Conservation (phyloP, 1,140 invertebrate species). For the Trichonephila clavipes region DNA sequence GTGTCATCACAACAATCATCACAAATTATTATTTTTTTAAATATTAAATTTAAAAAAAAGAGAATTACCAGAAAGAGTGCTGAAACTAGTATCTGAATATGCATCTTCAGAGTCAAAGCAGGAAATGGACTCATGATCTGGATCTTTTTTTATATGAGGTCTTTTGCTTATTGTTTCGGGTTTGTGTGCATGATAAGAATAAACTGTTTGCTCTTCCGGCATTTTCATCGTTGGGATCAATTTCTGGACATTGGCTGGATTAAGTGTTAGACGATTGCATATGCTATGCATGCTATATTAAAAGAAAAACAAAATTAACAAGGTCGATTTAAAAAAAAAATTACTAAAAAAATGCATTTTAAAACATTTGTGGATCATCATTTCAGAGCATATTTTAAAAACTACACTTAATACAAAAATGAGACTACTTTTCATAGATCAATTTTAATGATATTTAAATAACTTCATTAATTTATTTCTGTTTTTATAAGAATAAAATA, state of each 20-base stretch:
- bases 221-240: constrained; percentile 33
- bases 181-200: constrained; percentile 65
- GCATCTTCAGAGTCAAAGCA: constrained; percentile 73
- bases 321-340: neutral
- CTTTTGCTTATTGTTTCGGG: constrained; percentile 55
- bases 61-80: constrained; percentile 73
- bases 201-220: constrained; percentile 40
- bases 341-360: neutral
- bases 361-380: too few relatives aligned
- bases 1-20: too few relatives aligned
- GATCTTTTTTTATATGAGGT: constrained; percentile 34
- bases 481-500: too few relatives aligned
- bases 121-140: constrained; percentile 33
- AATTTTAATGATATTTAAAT: too few relatives aligned
- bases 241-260: constrained; percentile 65
- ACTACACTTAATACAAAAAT: neutral
- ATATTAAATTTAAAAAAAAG: neutral
- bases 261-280: constrained; percentile 44
- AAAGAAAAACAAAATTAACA: neutral
- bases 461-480: too few relatives aligned
- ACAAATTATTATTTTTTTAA: too few relatives aligned
- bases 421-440: too few relatives aligned
- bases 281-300: constrained; percentile 26
- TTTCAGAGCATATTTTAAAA: neutral
- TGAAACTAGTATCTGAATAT: constrained; percentile 71